Evolutionary conservation across 2,797 vertebrate species (phyloP).

Genomic region (Hippoglossus hippoglossus): DNA sequence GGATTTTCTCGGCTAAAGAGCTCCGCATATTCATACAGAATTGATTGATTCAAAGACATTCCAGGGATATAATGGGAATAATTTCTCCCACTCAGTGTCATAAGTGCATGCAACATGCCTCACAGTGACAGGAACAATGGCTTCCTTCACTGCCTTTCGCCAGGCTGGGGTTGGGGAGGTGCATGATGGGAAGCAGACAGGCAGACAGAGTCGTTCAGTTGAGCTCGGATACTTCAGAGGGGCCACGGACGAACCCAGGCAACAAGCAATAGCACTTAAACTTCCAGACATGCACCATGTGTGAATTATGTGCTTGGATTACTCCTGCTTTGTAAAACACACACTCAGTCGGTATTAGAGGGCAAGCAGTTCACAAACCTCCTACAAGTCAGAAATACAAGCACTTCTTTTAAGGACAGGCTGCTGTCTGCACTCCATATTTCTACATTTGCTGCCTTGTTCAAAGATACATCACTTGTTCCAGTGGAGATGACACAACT

Average conservation of each 20-base stretch:
- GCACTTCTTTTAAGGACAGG: neutral
- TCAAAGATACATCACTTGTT: neutral
- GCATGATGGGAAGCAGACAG: constrained; percentile 79
- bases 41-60: constrained; percentile 81
- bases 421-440: neutral
- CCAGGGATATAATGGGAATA: constrained; percentile 78
- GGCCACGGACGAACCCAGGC: constrained; percentile 61
- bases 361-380: constrained; percentile 20
- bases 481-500: neutral
- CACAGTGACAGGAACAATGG: constrained; percentile 87
- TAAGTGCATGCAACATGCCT: constrained; percentile 84
- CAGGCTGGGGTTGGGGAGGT: constrained; percentile 68
- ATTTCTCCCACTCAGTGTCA: constrained; percentile 83
- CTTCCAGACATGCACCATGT: constrained; percentile 52
- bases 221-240: constrained; percentile 55
- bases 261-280: constrained; percentile 65
- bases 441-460: neutral
- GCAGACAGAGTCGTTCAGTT: constrained; percentile 62
- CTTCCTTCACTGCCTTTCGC: constrained; percentile 87
- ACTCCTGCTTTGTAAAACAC: constrained; percentile 43
- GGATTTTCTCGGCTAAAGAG: constrained; percentile 23
- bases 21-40: constrained; percentile 50
- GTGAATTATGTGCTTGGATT: constrained; percentile 54
- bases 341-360: constrained; percentile 14
- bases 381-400: neutral